These are phyloP conservation scores for Dipodomys ordii DNA, from an alignment of 2,113 vertebrate species.

Conservation along the genomic window DNA sequence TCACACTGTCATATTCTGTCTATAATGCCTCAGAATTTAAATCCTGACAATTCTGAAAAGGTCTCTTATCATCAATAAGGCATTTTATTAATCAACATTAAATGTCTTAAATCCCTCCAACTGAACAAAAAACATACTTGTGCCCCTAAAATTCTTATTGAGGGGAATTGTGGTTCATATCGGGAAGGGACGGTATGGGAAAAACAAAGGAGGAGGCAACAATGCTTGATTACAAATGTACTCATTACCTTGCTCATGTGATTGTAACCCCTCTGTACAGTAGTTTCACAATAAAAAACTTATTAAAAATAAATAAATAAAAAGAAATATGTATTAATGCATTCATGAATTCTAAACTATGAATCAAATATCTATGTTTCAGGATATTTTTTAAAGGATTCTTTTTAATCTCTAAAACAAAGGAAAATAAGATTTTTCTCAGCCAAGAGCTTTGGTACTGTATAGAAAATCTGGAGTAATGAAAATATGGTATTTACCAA, in stretches of 20 bases:
- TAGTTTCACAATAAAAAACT: too few relatives aligned
- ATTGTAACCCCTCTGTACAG: too few relatives aligned
- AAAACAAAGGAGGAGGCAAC: too few relatives aligned
- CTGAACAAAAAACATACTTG: not conserved
- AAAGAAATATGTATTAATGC: not conserved
- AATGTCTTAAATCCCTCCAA: not conserved
- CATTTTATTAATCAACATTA: not conserved
- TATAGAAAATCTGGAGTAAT: not conserved
- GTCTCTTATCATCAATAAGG: not conserved
- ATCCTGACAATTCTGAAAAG: not conserved
- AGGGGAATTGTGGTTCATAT: not conserved
- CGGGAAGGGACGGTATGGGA: too few relatives aligned
- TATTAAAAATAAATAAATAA: too few relatives aligned
- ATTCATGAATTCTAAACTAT: not conserved
- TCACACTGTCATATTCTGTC: not conserved
- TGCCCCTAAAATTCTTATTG: not conserved
- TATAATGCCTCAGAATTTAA: not conserved
- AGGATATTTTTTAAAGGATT: not conserved
- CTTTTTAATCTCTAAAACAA: not conserved
- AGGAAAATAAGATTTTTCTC: not conserved
- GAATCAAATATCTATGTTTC: slow-evolving; percentile 9
- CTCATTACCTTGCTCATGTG: too few relatives aligned
- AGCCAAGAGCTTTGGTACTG: not conserved
- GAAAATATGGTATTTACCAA: not conserved
- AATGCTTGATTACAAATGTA: too few relatives aligned